Evolutionary conservation across 2,113 vertebrate species (phyloP), one percentile per base, ranked within the genome.

Genomic region (Neodon shergylaensis): DNA sequence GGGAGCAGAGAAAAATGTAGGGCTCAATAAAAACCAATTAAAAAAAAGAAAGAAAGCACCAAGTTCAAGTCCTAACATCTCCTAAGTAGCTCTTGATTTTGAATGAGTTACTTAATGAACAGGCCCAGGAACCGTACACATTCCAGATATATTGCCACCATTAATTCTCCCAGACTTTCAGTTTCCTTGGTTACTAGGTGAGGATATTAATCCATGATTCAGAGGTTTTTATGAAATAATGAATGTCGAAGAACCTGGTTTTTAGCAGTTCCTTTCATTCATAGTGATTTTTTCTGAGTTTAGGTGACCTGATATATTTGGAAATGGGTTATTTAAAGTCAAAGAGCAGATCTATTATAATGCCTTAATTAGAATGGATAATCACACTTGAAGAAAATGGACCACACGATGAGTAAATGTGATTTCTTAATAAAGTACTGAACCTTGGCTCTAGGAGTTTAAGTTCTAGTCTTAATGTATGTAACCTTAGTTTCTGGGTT

Each of bases 321-420:
- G 42, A 49, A 94, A 90, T 79, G 24, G 33, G 9, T 92, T 88
- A 74, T 84, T 91, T 95, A 87, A 96, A 93, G 78, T 93, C 93
- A 90, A 84, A 42, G 87, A 97, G 5, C 86, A 95, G 54, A 54
- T 89, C 42, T 31, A 63, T 95, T 95, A 72, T 5, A 78, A 72
- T 58, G 54, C 4, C 44, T 49, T 94, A 81, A 54, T 97, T 91
- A 91, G 72, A 94, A 94, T 42, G 76, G 65, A 95, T 83, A 92
- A 65, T 94, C 76, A 68, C 36, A 78, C 95, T 90, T 78, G 28
- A 49, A 87, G 49, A 77, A 92, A 93, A 54, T 49, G 47, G n/a
- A 58, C 74, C 90, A 68, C 2, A 36, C 2, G n/a, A 13, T 70
- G 74, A 84, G 24, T 89, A 76, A 94, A 81, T 87, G 52, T 39